phyloP scores from a whole-genome alignment of 2,113 vertebrate genomes.

The Gasterosteus aculeatus region DNA sequence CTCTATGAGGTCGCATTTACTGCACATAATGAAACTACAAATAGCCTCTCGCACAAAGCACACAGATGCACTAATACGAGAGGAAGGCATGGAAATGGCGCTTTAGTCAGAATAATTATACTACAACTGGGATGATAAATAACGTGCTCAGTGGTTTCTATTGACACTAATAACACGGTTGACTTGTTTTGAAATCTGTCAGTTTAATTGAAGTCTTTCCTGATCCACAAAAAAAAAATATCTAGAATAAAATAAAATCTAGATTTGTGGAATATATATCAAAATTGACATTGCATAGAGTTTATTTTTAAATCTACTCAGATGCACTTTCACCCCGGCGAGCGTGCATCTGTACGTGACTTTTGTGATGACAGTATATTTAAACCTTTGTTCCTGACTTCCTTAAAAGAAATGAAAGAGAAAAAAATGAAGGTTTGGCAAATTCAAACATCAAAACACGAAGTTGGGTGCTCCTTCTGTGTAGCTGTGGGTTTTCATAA shows the following conservation, averaged over 20 bases:
- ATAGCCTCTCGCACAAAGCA: slow-evolving; percentile 47
- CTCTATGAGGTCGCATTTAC: slow-evolving; percentile 65
- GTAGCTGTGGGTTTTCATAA: slow-evolving; percentile 79
- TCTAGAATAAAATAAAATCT: slow-evolving; percentile 2
- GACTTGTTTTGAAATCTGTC: slow-evolving; percentile 72
- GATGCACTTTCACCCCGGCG: slow-evolving; percentile 68
- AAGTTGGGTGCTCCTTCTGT: slow-evolving; percentile 73
- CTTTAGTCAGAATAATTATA: slow-evolving; percentile 57
- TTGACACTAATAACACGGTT: slow-evolving; percentile 51
- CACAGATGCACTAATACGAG: slow-evolving; percentile 33
- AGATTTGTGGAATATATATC: slow-evolving; percentile 60
- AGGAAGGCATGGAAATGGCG: slow-evolving; percentile 24
- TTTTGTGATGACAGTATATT: slow-evolving; percentile 73
- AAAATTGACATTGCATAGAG: slow-evolving; percentile 66
- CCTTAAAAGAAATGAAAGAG: slow-evolving; percentile 63
- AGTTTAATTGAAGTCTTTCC: slow-evolving; percentile 58
- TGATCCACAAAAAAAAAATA: slow-evolving; percentile 14
- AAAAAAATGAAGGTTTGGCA: slow-evolving; percentile 57
- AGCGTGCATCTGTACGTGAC: slow-evolving; percentile 59
- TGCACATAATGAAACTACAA: slow-evolving; percentile 67
- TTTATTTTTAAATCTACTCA: slow-evolving; percentile 79
- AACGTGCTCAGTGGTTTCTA: slow-evolving; percentile 42
- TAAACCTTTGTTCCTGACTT: slow-evolving; percentile 71
- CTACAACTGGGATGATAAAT: slow-evolving; percentile 51
- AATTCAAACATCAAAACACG: slow-evolving; percentile 81